Evolutionary conservation across 2,113 vertebrate species (phyloP).

Genomic region (Cygnus atratus): DNA sequence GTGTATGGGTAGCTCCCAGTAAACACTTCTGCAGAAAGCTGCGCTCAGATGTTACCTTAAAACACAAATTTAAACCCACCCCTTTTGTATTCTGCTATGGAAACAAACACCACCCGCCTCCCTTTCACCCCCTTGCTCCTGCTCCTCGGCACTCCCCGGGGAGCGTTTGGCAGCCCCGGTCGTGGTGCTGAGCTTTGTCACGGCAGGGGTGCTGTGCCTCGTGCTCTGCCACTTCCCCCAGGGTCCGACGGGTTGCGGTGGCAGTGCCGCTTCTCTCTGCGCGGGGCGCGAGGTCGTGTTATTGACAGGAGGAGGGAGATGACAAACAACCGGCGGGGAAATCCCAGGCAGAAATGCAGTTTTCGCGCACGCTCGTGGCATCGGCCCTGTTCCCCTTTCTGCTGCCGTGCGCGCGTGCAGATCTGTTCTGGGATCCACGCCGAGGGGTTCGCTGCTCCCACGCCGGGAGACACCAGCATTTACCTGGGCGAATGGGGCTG

Average conservation of each 20-base stretch:
- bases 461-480: not conserved
- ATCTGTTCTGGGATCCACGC: not conserved
- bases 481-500: not conserved
- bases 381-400: not conserved
- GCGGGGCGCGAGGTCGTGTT: not conserved
- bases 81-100: not conserved
- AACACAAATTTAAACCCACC: not conserved
- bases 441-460: not conserved
- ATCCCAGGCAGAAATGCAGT: not conserved
- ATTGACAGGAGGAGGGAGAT: not conserved
- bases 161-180: not conserved
- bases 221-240: not conserved
- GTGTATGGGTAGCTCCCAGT: not conserved
- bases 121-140: not conserved
- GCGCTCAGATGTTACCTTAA: not conserved
- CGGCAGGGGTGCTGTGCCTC: not conserved
- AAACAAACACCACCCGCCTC: not conserved
- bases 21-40: not conserved
- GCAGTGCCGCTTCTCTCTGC: fast-evolving
- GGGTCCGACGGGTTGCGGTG: fast-evolving
- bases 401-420: fast-evolving
- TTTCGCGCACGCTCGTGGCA: fast-evolving
- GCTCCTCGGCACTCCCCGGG: not conserved
- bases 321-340: not conserved
- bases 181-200: not conserved